A percentile compares a stretch with the other conserved stretches of the same genome.
Conservation (phyloP, 2,113 vertebrate species). For the Calonectris borealis region DNA sequence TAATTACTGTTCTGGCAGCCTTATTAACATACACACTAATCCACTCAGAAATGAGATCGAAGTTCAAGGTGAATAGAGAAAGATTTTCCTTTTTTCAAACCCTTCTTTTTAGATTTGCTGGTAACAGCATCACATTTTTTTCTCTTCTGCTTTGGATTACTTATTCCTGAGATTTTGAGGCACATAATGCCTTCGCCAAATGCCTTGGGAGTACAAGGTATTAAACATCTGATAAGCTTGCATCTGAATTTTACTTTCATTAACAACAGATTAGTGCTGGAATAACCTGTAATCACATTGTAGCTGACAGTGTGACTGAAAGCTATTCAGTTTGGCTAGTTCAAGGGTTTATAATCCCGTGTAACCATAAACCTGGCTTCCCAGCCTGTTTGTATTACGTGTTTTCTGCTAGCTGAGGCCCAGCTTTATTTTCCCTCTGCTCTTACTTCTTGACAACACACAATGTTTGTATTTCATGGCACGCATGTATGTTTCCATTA, state of each 20-base stretch:
- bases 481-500: not conserved
- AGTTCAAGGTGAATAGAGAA: not conserved
- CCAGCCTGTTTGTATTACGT: not conserved
- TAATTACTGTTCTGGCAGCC: not conserved
- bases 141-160: not conserved
- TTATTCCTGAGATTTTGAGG: not conserved
- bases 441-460: not conserved
- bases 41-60: not conserved
- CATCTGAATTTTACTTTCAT: not conserved
- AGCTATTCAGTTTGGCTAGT: not conserved
- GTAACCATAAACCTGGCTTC: constrained; percentile 8
- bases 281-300: not conserved
- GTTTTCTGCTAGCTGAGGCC: not conserved
- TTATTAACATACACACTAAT: not conserved
- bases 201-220: not conserved
- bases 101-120: not conserved
- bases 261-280: not conserved
- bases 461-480: not conserved
- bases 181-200: not conserved
- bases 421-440: not conserved
- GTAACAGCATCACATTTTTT: not conserved
- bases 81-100: not conserved
- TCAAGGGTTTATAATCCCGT: not conserved
- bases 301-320: not conserved
- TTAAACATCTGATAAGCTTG: not conserved